These are phyloP conservation scores for Leucoma salicis DNA, from an alignment of 2,888 invertebrate species.

Conservation along the genomic window DNA sequence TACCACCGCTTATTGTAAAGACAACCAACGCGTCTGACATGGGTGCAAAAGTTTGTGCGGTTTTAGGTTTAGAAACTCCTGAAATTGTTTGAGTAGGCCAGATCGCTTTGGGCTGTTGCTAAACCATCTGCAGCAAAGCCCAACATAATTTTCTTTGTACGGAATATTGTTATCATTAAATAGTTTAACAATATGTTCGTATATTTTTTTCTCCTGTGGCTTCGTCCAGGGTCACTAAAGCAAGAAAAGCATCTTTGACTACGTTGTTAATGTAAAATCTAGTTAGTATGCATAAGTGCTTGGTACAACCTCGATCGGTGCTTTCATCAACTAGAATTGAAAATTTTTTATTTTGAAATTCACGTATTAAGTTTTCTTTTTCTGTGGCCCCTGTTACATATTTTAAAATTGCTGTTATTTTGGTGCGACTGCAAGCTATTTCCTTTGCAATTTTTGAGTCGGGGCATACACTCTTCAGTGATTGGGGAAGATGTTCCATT, in stretches of 20 bases:
- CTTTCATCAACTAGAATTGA: background rate
- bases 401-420: conserved; percentile 5
- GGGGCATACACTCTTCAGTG: conserved; percentile 1
- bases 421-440: conserved; percentile 3
- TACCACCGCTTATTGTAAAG: background rate
- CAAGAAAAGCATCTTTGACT: too few species aligned
- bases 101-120: background rate
- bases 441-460: conserved; percentile 1
- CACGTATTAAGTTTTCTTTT: background rate
- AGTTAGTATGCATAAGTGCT: background rate
- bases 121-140: too few species aligned
- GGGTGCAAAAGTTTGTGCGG: background rate
- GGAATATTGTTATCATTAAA: too few species aligned
- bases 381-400: background rate
- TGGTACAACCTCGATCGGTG: conserved; percentile 1
- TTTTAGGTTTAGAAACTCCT: background rate
- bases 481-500: background rate
- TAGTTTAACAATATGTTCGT: too few species aligned
- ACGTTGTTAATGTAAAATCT: too few species aligned
- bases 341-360: background rate
- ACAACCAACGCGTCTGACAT: background rate
- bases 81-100: background rate
- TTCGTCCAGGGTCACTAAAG: too few species aligned
- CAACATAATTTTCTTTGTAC: too few species aligned
- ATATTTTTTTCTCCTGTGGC: too few species aligned